These are phyloP conservation scores for Spheniscus humboldti DNA, from an alignment of 2,797 vertebrate species.

Conservation along the genomic window DNA sequence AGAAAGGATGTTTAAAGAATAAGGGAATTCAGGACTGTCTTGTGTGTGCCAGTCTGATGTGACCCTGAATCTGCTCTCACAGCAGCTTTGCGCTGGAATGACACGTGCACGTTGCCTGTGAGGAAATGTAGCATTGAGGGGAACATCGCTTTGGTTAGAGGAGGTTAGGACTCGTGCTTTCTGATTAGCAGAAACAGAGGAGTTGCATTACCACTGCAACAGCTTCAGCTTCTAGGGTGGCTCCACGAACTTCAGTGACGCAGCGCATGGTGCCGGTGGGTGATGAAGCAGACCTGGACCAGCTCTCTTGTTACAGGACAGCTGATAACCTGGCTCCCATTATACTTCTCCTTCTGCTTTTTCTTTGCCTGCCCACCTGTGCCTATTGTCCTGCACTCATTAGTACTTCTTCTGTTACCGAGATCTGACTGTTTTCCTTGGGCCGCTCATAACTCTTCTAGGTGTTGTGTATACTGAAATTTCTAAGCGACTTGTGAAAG, in stretches of 20 bases:
- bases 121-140: not conserved
- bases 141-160: not conserved
- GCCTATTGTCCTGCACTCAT: not conserved
- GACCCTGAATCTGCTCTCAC: not conserved
- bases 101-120: fast-evolving
- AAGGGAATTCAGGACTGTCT: not conserved
- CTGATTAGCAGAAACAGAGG: not conserved
- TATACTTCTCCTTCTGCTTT: slow-evolving; percentile 17
- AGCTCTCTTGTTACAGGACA: not conserved
- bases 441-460: not conserved
- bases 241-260: not conserved
- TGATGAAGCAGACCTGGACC: not conserved
- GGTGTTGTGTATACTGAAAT: not conserved
- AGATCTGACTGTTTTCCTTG: not conserved
- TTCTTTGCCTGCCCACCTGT: not conserved
- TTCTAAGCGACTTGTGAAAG: not conserved
- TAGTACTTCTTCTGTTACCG: not conserved
- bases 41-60: not conserved
- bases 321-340: not conserved
- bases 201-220: not conserved
- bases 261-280: not conserved
- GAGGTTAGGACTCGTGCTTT: not conserved
- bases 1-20: not conserved
- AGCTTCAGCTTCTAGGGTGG: not conserved
- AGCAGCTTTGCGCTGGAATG: not conserved